Percentiles rank a stretch among this genome's conserved stretches.
Conservation (phyloP, 2,888 invertebrate genomes). For the Caenorhabditis macrosperma region DNA sequence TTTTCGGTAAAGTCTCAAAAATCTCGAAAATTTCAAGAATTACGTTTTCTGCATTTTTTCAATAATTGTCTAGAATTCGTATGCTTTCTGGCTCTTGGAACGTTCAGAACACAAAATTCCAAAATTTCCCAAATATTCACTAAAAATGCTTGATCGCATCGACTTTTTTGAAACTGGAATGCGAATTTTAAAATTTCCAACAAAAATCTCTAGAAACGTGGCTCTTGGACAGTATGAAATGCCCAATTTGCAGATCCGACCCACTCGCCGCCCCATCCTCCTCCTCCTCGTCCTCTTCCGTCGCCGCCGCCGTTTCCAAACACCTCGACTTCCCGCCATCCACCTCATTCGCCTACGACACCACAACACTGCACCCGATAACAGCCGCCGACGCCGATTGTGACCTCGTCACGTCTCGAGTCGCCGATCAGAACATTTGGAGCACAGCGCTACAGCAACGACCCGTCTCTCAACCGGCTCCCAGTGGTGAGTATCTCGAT, state of each 20-base stretch:
- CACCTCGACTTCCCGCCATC: conserved; percentile 60
- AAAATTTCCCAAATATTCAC: too few species aligned
- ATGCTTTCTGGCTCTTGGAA: too few species aligned
- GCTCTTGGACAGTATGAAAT: too few species aligned
- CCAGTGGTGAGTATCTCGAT: conserved; percentile 32
- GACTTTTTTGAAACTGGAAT: too few species aligned
- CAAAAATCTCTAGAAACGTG: not conserved
- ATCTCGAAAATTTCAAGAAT: not conserved
- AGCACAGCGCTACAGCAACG: conserved; percentile 51
- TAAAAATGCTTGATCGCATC: too few species aligned
- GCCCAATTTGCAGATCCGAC: conserved; percentile 30
- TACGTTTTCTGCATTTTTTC: not conserved
- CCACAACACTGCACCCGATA: conserved; percentile 45
- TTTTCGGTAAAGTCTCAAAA: not conserved
- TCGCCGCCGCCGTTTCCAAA: conserved; percentile 34
- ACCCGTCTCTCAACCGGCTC: conserved; percentile 54
- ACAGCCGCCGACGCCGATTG: conserved; percentile 65
- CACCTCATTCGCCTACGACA: conserved; percentile 48
- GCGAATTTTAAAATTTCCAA: too few species aligned
- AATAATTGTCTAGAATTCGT: too few species aligned
- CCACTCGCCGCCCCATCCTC: conserved; percentile 36
- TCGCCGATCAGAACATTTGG: conserved; percentile 52
- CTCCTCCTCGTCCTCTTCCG: conserved; percentile 22
- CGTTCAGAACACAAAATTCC: too few species aligned
- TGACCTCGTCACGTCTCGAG: conserved; percentile 50